These are phyloP conservation scores for Salvator merianae DNA, from an alignment of 2,113 vertebrate genomes.

Conservation along the genomic window DNA sequence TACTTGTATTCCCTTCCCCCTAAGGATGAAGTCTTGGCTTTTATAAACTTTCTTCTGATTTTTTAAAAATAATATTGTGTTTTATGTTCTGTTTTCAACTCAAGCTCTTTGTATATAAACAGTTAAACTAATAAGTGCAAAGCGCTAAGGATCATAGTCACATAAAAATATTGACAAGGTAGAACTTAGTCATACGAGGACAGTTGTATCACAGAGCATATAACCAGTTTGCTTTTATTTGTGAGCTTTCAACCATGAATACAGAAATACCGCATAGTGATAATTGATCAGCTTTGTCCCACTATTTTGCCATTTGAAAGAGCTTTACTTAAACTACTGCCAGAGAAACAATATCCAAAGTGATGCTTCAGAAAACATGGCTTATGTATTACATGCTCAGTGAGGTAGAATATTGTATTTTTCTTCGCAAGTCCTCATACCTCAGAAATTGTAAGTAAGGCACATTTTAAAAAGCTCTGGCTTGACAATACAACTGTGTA, in stretches of 20 bases:
- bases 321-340: slow-evolving; percentile 51
- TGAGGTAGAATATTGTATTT: slow-evolving; percentile 66
- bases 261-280: slow-evolving; percentile 50
- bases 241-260: slow-evolving; percentile 61
- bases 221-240: slow-evolving; percentile 68
- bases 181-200: slow-evolving; percentile 55
- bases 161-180: slow-evolving; percentile 58
- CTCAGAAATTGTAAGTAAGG: slow-evolving; percentile 66
- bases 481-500: slow-evolving; percentile 45
- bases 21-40: too few species aligned
- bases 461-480: slow-evolving; percentile 53
- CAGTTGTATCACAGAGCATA: slow-evolving; percentile 40
- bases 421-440: slow-evolving; percentile 61
- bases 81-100: too few species aligned
- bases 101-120: background rate
- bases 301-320: slow-evolving; percentile 45
- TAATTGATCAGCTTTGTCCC: slow-evolving; percentile 57
- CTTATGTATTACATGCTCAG: slow-evolving; percentile 57
- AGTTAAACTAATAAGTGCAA: slow-evolving; percentile 2
- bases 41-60: too few species aligned
- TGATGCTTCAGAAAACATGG: slow-evolving; percentile 49
- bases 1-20: too few species aligned
- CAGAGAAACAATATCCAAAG: slow-evolving; percentile 59
- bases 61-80: too few species aligned
- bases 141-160: slow-evolving; percentile 41